Evolutionary conservation across 1,140 invertebrate genomes (phyloP), one percentile per base, ranked within the genome.

Genomic region (Drosophila ananassae): DNA sequence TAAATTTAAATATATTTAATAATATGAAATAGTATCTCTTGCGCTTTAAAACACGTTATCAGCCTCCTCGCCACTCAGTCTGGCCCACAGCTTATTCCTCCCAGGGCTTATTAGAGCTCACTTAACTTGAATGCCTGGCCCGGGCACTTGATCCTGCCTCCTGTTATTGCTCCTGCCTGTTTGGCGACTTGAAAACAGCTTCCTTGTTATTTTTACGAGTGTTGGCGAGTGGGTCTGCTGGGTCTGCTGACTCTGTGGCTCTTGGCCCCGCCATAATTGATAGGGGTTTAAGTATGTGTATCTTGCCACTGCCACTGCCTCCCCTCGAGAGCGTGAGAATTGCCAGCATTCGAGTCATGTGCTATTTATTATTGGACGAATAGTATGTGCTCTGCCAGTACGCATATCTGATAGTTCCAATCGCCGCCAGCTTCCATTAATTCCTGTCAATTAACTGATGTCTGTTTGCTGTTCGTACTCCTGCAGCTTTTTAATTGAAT

Each of bases 91-190:
- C 46, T 48, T 50, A 41, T 25, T 37, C 67, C 73, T 82, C 67
- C 30, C 21, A 73, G 68, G 73, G 30, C 73, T 82, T 77, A 59
- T 77, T 81, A 82, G 73, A 82, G 61, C 57, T 44, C 68, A 77
- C 79, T 81, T 82, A 60, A 48, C 46, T 32, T 34, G 50, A 81
- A 77, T 68, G 68, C 32, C 48, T 63, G 57, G 57, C 10, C 2
- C 44, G 48, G 56, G 61, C 46, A 77, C 72, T 72, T 71, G 73
- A 59, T 62, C 62, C 55, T 52, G 68, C 50, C 58, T 69, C 41
- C 24, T 67, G 39, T 17, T 66, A 39, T 66, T 67, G 37, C 21
- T 51, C 30, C 57, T 51, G 21, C 32, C 34, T 46, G 48, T 17
- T 55, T 41, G 34, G 22, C 59, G 28, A 69, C 63, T 69, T 56